Conservation (phyloP, 2,113 vertebrate genomes). For the Hystrix cristata region DNA sequence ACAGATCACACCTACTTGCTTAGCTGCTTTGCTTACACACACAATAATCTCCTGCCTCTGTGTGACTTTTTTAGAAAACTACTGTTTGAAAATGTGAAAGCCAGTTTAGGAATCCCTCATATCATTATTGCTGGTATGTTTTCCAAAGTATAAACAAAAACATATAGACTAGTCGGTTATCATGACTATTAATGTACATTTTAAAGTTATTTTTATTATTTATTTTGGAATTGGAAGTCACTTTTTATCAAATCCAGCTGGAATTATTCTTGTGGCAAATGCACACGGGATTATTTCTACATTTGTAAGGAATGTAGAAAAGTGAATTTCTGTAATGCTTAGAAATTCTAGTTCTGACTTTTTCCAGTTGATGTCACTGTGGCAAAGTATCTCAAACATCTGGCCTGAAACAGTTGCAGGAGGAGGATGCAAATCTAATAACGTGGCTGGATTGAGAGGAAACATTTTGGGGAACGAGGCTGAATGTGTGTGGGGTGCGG, state of each 20-base stretch:
- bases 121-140: neutral
- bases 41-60: neutral
- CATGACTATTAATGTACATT: neutral
- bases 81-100: neutral
- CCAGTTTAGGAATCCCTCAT: neutral
- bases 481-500: neutral
- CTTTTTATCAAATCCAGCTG: neutral
- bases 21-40: neutral
- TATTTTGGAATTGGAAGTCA: neutral
- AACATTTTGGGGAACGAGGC: neutral
- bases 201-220: slow-evolving; percentile 28
- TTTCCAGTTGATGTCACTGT: slow-evolving; percentile 84
- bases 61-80: slow-evolving; percentile 14
- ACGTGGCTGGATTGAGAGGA: neutral
- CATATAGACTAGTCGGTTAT: neutral
- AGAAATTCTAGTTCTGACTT: slow-evolving; percentile 74
- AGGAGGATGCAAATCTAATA: neutral
- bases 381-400: slow-evolving; percentile 60
- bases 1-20: neutral
- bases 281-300: neutral
- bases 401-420: neutral
- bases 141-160: neutral
- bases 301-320: neutral
- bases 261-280: neutral
- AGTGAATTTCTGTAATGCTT: neutral